Conservation (phyloP, 2,113 vertebrate species). For the Philantomba maxwellii region DNA sequence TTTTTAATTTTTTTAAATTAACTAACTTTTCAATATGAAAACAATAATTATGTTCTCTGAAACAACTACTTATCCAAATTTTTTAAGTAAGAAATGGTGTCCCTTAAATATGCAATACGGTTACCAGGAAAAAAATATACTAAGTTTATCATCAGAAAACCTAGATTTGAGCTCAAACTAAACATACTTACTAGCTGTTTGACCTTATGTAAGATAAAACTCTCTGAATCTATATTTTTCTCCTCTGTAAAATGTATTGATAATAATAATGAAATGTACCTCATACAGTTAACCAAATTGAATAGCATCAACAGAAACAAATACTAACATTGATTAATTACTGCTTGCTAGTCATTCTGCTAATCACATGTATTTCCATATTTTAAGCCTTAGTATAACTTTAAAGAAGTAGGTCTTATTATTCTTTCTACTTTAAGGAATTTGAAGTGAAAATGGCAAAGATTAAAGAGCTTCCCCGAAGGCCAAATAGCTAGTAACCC, state of each 20-base stretch:
- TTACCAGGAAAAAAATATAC: not conserved
- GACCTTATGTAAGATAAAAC: not conserved
- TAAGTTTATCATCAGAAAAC: not conserved
- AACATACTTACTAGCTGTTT: not conserved
- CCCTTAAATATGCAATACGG: not conserved
- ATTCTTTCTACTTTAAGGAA: not conserved
- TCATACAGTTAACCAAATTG: not conserved
- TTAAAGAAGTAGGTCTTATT: not conserved
- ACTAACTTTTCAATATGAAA: constrained; percentile 4
- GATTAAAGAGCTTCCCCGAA: not conserved
- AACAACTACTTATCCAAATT: not conserved
- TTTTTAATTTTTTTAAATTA: not conserved
- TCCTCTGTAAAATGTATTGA: not conserved
- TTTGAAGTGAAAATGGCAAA: not conserved
- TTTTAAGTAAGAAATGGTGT: not conserved
- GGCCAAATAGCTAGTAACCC: not conserved
- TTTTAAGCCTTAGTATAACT: not conserved
- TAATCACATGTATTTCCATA: not conserved
- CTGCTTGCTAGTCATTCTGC: not conserved
- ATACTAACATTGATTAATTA: constrained; percentile 17
- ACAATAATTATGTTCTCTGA: not conserved
- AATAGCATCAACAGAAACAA: not conserved
- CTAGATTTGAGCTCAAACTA: not conserved
- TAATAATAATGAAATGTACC: not conserved
- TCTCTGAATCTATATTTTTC: not conserved